Conservation (phyloP, 2,797 vertebrate species). For the Percopsis omiscomaycus region DNA sequence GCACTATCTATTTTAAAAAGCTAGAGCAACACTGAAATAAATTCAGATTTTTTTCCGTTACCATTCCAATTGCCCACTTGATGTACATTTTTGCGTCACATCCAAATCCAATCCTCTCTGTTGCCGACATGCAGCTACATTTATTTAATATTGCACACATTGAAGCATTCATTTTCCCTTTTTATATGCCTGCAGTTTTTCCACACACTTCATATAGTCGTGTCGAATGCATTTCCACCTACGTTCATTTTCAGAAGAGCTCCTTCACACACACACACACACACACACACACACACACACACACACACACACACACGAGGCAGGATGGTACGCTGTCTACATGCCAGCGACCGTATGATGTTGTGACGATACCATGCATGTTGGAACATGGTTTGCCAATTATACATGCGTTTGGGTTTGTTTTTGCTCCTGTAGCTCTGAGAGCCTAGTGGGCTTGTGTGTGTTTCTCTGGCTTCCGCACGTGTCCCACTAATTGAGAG, state of each 20-base stretch:
- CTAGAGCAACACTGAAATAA: no score
- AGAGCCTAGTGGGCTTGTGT: conserved; percentile 8
- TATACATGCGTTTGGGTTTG: conserved; percentile 58
- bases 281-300: conserved; percentile 3
- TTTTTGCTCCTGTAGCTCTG: conserved; percentile 44
- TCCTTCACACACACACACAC: conserved; percentile 16
- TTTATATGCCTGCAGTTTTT: background rate
- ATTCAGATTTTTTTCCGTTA: no score
- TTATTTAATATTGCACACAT: no score
- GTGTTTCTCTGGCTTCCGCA: background rate
- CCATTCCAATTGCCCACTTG: no score
- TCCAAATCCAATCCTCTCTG: no score
- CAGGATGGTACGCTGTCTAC: conserved; percentile 16
- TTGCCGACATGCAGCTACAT: no score
- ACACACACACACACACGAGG: background rate
- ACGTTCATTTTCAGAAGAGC: conserved; percentile 32
- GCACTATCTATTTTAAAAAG: no score
- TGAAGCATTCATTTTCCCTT: no score
- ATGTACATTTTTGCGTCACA: no score
- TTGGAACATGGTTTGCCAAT: conserved; percentile 49
- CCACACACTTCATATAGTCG: background rate
- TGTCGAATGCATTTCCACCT: conserved; percentile 20
- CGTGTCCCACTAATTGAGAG: background rate
- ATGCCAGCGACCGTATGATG: conserved; percentile 1
- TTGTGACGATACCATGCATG: conserved; percentile 28